Percentiles rank a stretch among this genome's conserved stretches.
Evolutionary conservation across 1,140 invertebrate genomes (phyloP).

Genomic region (Sarcophaga bullata): DNA sequence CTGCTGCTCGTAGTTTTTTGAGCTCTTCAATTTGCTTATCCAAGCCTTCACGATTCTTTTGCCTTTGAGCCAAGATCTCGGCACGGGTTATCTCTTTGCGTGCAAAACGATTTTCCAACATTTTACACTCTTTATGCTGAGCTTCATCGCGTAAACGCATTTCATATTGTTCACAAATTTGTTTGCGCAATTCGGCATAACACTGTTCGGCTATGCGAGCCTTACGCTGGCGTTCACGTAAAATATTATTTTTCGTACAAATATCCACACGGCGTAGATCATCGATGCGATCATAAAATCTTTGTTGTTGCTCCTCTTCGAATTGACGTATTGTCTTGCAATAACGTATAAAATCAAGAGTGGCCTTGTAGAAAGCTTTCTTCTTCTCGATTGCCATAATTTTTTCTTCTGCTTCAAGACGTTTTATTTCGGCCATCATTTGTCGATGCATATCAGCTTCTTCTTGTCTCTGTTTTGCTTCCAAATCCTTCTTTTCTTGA

Average conservation of each 20-base stretch:
- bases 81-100: constrained; percentile 51
- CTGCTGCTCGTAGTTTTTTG: constrained; percentile 54
- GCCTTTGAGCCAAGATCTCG: constrained; percentile 46
- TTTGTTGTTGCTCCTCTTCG: constrained; percentile 54
- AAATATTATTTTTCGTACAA: constrained; percentile 57
- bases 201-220: constrained; percentile 49
- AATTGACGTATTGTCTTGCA: constrained; percentile 53
- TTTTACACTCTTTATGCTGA: constrained; percentile 54
- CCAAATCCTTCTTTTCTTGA: constrained; percentile 45
- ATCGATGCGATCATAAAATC: constrained; percentile 54
- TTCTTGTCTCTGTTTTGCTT: constrained; percentile 45
- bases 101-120: constrained; percentile 58
- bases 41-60: constrained; percentile 48
- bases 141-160: constrained; percentile 50
- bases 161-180: constrained; percentile 57
- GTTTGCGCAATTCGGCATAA: constrained; percentile 50
- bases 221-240: constrained; percentile 46
- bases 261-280: constrained; percentile 55
- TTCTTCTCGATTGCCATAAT: constrained; percentile 45
- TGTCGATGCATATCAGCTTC: constrained; percentile 51
- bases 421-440: constrained; percentile 51
- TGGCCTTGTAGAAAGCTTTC: constrained; percentile 50
- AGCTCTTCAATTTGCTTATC: constrained; percentile 55
- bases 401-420: constrained; percentile 50
- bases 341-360: constrained; percentile 56